Conservation (phyloP, 2,888 invertebrate genomes). For the Ariolimax columbianus region DNA sequence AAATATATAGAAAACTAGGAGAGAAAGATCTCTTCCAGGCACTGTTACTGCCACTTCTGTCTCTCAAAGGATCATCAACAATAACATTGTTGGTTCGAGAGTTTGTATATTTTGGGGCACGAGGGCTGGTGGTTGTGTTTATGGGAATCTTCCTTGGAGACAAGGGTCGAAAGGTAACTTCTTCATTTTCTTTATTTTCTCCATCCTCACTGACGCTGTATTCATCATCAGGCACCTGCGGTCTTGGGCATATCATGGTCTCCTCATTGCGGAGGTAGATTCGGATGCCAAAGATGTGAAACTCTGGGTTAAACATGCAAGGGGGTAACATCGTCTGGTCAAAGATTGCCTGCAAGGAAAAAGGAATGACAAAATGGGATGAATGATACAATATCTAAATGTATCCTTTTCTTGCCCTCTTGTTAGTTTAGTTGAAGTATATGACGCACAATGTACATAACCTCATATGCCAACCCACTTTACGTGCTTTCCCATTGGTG, state of each 20-base stretch:
- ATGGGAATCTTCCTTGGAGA: slow-evolving; percentile 6
- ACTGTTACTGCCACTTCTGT: slow-evolving; percentile 34
- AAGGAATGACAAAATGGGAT: not conserved
- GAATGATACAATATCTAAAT: too few species aligned
- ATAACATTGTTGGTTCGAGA: slow-evolving; percentile 52
- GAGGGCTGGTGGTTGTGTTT: slow-evolving; percentile 44
- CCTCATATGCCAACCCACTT: too few species aligned
- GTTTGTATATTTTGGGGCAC: slow-evolving; percentile 41
- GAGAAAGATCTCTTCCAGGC: slow-evolving; percentile 33
- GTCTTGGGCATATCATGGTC: slow-evolving; percentile 57
- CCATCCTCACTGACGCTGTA: slow-evolving; percentile 7
- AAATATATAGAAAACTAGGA: slow-evolving; percentile 25
- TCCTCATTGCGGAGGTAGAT: slow-evolving; percentile 69
- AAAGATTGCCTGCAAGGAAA: slow-evolving; percentile 67
- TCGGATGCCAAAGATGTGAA: slow-evolving; percentile 70
- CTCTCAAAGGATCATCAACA: slow-evolving; percentile 54
- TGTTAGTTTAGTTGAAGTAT: too few species aligned
- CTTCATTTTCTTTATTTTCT: slow-evolving; percentile 29
- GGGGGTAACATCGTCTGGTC: slow-evolving; percentile 66
- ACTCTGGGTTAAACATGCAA: slow-evolving; percentile 70
- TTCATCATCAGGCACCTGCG: slow-evolving; percentile 4
- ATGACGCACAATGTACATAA: too few species aligned
- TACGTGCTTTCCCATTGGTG: too few species aligned
- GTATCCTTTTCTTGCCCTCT: too few species aligned
- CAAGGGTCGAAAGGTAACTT: slow-evolving; percentile 42